Evolutionary conservation across 2,888 invertebrate species (phyloP).

Genomic region (Melinaea menophilus): DNA sequence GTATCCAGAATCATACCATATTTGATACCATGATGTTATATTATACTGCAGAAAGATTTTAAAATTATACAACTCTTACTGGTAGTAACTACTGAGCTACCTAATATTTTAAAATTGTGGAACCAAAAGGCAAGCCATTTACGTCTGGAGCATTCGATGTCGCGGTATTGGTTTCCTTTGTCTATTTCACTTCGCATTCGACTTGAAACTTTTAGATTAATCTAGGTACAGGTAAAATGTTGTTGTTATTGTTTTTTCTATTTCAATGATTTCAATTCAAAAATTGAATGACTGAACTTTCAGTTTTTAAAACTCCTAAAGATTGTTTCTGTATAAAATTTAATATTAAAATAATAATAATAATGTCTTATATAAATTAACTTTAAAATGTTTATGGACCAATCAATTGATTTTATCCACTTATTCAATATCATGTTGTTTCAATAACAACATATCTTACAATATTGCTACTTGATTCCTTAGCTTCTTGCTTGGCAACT

Average conservation of each 20-base stretch:
- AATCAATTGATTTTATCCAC: too few species aligned
- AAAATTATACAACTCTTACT: background rate
- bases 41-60: background rate
- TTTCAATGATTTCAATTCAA: background rate
- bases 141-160: background rate
- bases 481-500: too few species aligned
- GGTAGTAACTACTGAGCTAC: background rate
- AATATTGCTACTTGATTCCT: too few species aligned
- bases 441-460: too few species aligned
- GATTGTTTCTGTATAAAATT: too few species aligned
- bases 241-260: background rate
- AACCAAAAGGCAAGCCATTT: background rate
- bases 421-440: too few species aligned
- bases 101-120: background rate
- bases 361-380: too few species aligned
- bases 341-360: too few species aligned
- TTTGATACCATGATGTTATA: too few species aligned
- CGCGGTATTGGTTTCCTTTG: constrained; percentile 4
- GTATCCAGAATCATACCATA: too few species aligned
- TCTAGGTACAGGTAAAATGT: background rate
- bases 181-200: constrained; percentile 1
- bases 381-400: too few species aligned
- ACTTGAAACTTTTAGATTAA: background rate
- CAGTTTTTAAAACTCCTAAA: too few species aligned
- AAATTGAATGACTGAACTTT: background rate